Percentiles rank a stretch among this genome's conserved stretches.
These are phyloP conservation scores for Muscicapa striata DNA, from an alignment of 2,797 vertebrate species.

Conservation along the genomic window DNA sequence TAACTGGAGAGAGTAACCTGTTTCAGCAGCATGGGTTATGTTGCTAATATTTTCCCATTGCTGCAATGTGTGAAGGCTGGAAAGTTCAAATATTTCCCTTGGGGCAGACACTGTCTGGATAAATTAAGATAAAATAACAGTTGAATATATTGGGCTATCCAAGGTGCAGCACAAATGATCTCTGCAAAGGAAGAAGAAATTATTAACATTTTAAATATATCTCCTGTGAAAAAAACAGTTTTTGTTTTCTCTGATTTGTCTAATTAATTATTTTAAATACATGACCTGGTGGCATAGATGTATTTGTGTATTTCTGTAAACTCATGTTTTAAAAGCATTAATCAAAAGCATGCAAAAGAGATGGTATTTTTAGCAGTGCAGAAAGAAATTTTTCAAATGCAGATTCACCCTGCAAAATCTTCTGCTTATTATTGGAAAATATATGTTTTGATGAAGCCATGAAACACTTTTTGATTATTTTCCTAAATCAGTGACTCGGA, in stretches of 20 bases:
- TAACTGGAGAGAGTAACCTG: slow-evolving; percentile 26
- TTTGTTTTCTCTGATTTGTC: neutral
- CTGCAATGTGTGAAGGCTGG: slow-evolving; percentile 57
- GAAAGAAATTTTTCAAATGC: neutral
- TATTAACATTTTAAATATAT: neutral
- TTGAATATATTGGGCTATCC: slow-evolving; percentile 25
- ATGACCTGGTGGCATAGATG: neutral
- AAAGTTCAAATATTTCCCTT: slow-evolving; percentile 64
- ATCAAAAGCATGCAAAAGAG: neutral
- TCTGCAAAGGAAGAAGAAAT: neutral
- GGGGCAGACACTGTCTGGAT: slow-evolving; percentile 49
- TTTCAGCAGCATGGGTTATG: slow-evolving; percentile 24
- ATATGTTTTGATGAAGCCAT: neutral
- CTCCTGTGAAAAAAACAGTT: neutral
- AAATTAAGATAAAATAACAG: slow-evolving; percentile 61
- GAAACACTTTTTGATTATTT: slow-evolving; percentile 6
- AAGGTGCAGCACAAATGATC: neutral
- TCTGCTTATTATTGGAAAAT: slow-evolving; percentile 4
- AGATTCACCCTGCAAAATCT: neutral
- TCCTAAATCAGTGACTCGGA: neutral
- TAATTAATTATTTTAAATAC: neutral
- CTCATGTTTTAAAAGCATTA: neutral
- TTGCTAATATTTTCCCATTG: slow-evolving; percentile 45
- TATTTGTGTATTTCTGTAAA: neutral
- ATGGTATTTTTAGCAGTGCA: neutral